Conservation (phyloP, 2,888 invertebrate species). For the Drosophila ezoana region DNA sequence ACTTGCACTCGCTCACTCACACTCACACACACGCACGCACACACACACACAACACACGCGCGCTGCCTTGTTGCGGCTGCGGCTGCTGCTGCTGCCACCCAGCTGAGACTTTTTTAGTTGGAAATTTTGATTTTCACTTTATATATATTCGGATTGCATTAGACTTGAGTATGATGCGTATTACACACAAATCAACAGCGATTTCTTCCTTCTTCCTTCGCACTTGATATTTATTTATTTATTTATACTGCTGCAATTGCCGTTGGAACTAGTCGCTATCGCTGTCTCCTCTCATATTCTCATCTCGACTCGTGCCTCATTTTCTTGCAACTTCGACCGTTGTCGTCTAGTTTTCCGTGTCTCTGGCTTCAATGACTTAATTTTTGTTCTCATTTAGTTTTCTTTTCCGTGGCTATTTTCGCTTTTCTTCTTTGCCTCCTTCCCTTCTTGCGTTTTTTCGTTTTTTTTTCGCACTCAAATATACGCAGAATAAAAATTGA, state of each 20-base stretch:
- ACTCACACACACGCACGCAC: conserved; percentile 12
- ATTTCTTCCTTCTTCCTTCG: conserved; percentile 19
- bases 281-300: conserved; percentile 48
- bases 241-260: conserved; percentile 51
- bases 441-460: too few relatives aligned
- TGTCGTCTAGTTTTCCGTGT: conserved; percentile 55
- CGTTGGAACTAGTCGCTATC: conserved; percentile 33
- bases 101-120: conserved; percentile 69
- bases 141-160: conserved; percentile 55
- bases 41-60: conserved; percentile 20
- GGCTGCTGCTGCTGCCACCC: conserved; percentile 61
- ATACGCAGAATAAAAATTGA: conserved; percentile 66
- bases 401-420: conserved; percentile 67
- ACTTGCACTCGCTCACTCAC: conserved; percentile 44
- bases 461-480: conserved; percentile 66
- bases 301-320: conserved; percentile 67
- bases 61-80: conserved; percentile 56
- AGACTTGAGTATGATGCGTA: conserved; percentile 55
- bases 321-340: conserved; percentile 57
- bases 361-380: conserved; percentile 75
- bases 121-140: conserved; percentile 77
- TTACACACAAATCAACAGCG: conserved; percentile 22
- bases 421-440: conserved; percentile 54
- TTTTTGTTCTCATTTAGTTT: conserved; percentile 69
- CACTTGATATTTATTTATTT: conserved; percentile 46